phyloP scores from a whole-genome alignment of 2,888 invertebrate genomes.

The Eupithecia exiguata region DNA sequence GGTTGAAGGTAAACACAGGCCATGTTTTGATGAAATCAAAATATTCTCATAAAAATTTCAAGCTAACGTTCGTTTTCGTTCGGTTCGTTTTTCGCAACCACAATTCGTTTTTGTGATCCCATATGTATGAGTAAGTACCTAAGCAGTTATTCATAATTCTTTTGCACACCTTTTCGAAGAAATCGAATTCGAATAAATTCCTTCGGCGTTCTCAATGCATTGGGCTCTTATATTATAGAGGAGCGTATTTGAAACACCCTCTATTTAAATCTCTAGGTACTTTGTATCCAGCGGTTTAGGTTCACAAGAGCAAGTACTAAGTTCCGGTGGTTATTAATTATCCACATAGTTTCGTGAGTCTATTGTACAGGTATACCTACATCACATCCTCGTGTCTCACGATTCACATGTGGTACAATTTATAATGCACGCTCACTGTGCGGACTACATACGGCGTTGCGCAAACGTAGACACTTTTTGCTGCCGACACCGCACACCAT shows the following conservation, averaged over 20 bases:
- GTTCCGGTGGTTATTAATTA: not conserved
- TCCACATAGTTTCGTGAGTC: conserved; percentile 3
- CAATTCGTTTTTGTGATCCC: not conserved
- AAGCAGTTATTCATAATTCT: not conserved
- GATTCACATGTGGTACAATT: not conserved
- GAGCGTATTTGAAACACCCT: not conserved
- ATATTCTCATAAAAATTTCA: not conserved
- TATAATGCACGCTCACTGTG: not conserved
- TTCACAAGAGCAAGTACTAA: not conserved
- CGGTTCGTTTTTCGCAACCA: not conserved
- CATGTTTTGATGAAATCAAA: not conserved
- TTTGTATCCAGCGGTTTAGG: not conserved
- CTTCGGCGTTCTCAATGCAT: too few species aligned
- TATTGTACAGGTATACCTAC: not conserved
- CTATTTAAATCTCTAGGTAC: not conserved
- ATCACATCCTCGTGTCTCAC: not conserved
- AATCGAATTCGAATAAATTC: not conserved
- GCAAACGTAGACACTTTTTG: too few species aligned
- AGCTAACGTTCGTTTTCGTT: not conserved
- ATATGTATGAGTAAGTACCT: not conserved
- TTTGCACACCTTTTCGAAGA: not conserved
- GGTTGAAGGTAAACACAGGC: too few species aligned
- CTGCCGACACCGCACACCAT: too few species aligned
- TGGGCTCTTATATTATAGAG: too few species aligned
- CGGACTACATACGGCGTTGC: not conserved